Base-by-base conservation (phyloP, 2,797 vertebrate genomes). In the Sus cebifrons region DNA sequence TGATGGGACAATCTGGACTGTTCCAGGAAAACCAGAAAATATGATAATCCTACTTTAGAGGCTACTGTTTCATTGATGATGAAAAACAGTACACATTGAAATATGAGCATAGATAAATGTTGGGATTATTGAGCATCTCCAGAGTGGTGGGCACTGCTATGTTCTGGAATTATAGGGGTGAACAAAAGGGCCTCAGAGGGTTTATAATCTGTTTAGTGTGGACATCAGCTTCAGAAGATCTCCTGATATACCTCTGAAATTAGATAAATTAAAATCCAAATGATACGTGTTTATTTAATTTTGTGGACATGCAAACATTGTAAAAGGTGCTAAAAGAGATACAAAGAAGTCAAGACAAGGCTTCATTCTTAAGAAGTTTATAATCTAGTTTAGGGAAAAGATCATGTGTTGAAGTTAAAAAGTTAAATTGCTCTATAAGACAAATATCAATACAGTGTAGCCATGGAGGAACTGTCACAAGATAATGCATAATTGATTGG, bases 221-320 rank as follows among this genome's bases (percentile, higher is more conserved):
- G 5, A 32, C n/a, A 29, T 15, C 40, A 25, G 7, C 70, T 68
- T 89, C 73, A 23, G 32, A 85, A 78, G 12, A 7, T 56, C 67
- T 67, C 60, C 82, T 77, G n/a, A 36, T 2, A 67, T 20, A 27
- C n/a, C 18, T 81, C 71, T 83, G 36, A 86, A 62, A 54, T 77
- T 44, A 86, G 23, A 68, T 27, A 77, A 92, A 71, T 79, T 79
- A 91, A 74, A 86, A 36, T 78, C 16, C 56, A 81, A 91, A 87
- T 87, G 7, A 89, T 49, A 65, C 1, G 29, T 12, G 18, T 65
- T 86, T 36, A 58, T 71, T 92, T 52, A 89, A 74, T 40, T 64
- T 62, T 84, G 62, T 68, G 52, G 25, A 73, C 29, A 68, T 14
- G 16, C 15, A 40, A 92, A 79, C 23, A 54, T 15, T 36, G 8